Percentiles rank a stretch among this genome's conserved stretches.
These are phyloP conservation scores for Dinothrombium tinctorium DNA, from an alignment of 1,140 invertebrate genomes.

Conservation along the genomic window DNA sequence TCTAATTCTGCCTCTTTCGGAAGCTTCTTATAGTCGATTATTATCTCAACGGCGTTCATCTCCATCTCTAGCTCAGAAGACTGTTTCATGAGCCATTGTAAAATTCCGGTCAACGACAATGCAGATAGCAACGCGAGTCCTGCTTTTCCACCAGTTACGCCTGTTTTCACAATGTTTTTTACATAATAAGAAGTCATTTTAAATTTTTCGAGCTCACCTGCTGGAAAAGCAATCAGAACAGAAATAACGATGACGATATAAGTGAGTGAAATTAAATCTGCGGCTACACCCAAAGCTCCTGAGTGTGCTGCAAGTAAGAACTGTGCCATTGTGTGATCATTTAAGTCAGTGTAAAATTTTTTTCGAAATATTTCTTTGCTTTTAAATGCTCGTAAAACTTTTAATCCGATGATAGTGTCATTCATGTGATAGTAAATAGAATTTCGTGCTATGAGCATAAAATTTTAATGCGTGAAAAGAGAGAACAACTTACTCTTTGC, in stretches of 20 bases:
- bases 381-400: slow-evolving; percentile 25
- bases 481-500: too few species aligned
- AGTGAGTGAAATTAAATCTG: too few species aligned
- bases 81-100: slow-evolving; percentile 58
- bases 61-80: slow-evolving; percentile 53
- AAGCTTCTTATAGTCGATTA: slow-evolving; percentile 47
- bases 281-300: slow-evolving; percentile 41
- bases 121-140: slow-evolving; percentile 1
- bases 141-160: slow-evolving; percentile 18
- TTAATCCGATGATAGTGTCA: slow-evolving; percentile 26
- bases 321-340: slow-evolving; percentile 42
- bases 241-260: slow-evolving; percentile 29
- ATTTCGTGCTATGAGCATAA: slow-evolving; percentile 4
- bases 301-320: slow-evolving; percentile 46
- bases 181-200: too few species aligned
- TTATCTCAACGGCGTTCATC: slow-evolving; percentile 58
- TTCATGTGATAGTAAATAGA: slow-evolving; percentile 29
- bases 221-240: slow-evolving; percentile 3
- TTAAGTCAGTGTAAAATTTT: slow-evolving; percentile 27
- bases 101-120: slow-evolving; percentile 23
- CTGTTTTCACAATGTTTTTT: too few species aligned
- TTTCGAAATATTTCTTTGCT: slow-evolving; percentile 35
- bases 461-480: too few species aligned
- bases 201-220: background rate
- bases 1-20: slow-evolving; percentile 31